A percentile compares a stretch with the other conserved stretches of the same genome.
Evolutionary conservation across 2,113 vertebrate genomes (phyloP).

Genomic region (Cettia cetti): DNA sequence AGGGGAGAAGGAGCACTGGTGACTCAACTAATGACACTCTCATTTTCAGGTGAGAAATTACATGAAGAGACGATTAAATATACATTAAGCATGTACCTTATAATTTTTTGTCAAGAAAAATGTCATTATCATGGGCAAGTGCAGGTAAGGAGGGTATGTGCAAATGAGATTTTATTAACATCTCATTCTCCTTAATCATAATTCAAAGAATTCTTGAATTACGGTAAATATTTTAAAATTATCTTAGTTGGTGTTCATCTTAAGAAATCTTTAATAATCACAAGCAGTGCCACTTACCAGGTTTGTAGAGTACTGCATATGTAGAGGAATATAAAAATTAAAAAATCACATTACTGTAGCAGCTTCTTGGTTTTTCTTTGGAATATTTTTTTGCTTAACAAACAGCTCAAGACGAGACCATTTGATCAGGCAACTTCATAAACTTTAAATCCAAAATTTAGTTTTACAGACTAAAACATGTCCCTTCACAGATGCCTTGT

Average conservation of each 20-base stretch:
- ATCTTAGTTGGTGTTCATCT: slow-evolving; percentile 22
- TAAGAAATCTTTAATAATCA: slow-evolving; percentile 37
- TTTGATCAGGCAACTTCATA: not conserved
- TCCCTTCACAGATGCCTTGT: not conserved
- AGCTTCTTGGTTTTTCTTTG: not conserved
- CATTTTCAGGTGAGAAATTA: slow-evolving; percentile 26
- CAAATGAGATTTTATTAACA: slow-evolving; percentile 2
- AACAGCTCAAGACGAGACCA: not conserved
- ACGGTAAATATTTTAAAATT: slow-evolving; percentile 38
- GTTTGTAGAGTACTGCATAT: not conserved
- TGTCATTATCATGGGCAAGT: slow-evolving; percentile 22
- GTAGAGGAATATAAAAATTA: not conserved
- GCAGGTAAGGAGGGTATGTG: not conserved
- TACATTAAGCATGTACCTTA: slow-evolving; percentile 19
- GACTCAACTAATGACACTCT: slow-evolving; percentile 22
- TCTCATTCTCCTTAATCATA: not conserved
- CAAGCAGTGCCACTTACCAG: not conserved
- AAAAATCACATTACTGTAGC: not conserved
- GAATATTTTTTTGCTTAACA: not conserved
- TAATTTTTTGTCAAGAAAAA: slow-evolving; percentile 25
- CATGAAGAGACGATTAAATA: not conserved
- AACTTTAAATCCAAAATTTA: not conserved
- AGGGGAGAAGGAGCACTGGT: not conserved
- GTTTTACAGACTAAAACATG: not conserved
- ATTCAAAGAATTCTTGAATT: slow-evolving; percentile 38